Base-by-base conservation (phyloP, 2,888 invertebrate genomes). In the Mamestra brassicae region DNA sequence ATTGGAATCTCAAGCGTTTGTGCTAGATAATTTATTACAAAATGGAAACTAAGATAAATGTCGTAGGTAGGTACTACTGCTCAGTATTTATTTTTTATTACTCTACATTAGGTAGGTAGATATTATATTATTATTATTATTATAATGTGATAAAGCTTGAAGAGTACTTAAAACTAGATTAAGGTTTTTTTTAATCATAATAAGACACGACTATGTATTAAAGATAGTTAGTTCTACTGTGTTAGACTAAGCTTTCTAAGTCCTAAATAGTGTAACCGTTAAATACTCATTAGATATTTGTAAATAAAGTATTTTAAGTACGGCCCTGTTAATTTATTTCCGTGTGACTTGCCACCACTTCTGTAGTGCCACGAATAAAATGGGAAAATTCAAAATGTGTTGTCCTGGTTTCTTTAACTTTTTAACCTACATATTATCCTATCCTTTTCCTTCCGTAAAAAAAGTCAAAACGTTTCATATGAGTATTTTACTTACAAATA, bases 221-320 rank as follows among this genome's bases (percentile, higher is more conserved):
- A 38, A 58, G 47, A 17, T 83, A 78, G 50, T 13, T 83, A 78
- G 50, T 13, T 69, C 6, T 58, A 60, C 36, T 63, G n/a, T 57
- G 15, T 52, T 64, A 68, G 36, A 42, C 13, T 79, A 79, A 65
- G 38, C 17, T 47, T 78, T 60, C 10, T 67, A 67, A 47, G n/a
- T 79, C 55, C 74, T 85, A 71, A 45, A 47, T 77, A 71, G 50
- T 71, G 57, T 86, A 81, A 86, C 85, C 78, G 73, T 72, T 66
- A 76, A 81, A 85, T 86, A 85, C 84, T 85, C 84, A 85, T 65
- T 85, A 81, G 69, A 58, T 74, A 75, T 60, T 72, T 86, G 84
- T 84, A 85, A 84, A 84, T 84, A 84, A 75, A 86, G n/a, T 61
- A 55, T 71, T 75, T 58, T 75, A 78, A 77, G 82, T 82, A 60